Evolutionary conservation across 2,888 invertebrate genomes (phyloP), one percentile per base, ranked within the genome.

Genomic region (Acanthosepion esculentum): DNA sequence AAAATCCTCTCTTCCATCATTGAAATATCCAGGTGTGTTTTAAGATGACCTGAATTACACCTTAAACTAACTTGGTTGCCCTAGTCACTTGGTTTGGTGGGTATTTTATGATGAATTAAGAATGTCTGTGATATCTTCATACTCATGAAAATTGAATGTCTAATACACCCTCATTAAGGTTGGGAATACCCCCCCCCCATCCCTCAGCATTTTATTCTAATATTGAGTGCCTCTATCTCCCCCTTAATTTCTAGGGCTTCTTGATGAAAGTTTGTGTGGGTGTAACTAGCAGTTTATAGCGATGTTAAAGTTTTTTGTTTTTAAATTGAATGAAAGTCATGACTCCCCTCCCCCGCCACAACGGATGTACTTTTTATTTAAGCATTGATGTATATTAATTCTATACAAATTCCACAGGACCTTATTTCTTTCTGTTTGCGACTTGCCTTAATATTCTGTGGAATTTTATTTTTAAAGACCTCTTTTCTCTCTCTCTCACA

Each of bases 51-150:
- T n/a, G 15, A 78, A n/a, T 33, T 78, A n/a, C 59, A 15, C 23
- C n/a, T 78, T 15, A 78, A n/a, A 78, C n/a, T 6, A n/a, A 78
- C n/a, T n/a, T 12, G 20, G 18, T 20, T 55, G 1, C 15, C 78
- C 15, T 8, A 8, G n/a, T 78, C 12, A 78, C n/a, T 29, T 78
- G 10, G n/a, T 12, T 78, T 78, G 78, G 78, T n/a, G n/a, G 78
- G n/a, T n/a, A 78, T 78, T 78, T 78, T 78, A 78, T 78, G 78
- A 78, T 78, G 78, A 78, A 33, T 78, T 78, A 78, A 78, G 78
- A 78, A 78, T 78, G 78, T 78, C 78, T 78, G 78, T 78, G 78
- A 78, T 78, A 78, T 33, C n/a, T 78, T 78, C n/a, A 78, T 78
- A 55, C 55, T 55, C 12, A 78, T 78, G n/a, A 78, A 78, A 78